Percentiles rank a stretch among this genome's conserved stretches.
Conservation (phyloP, 2,888 invertebrate genomes). For the Theristus sp. region DNA sequence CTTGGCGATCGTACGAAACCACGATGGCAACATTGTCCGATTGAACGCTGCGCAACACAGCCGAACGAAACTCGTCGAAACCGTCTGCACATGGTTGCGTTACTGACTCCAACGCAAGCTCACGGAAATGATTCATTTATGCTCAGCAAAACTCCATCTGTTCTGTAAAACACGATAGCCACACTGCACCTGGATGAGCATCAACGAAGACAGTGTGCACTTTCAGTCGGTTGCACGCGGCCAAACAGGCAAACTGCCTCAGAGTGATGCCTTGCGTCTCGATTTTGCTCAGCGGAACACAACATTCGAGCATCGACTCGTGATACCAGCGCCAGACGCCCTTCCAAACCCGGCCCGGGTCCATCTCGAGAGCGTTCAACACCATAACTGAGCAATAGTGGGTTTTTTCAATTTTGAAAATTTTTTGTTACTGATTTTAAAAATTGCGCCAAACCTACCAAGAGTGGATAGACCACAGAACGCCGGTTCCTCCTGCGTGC, state of each 20-base stretch:
- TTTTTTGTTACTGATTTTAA: too few species aligned
- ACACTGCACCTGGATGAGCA: constrained; percentile 6
- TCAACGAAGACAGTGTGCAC: constrained; percentile 12
- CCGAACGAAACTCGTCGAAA: not conserved
- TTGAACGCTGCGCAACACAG: not conserved
- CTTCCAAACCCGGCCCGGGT: constrained; percentile 29
- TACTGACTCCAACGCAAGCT: not conserved
- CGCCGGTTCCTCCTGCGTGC: constrained; percentile 33
- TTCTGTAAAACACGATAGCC: too few species aligned
- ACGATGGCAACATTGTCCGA: constrained; percentile 23
- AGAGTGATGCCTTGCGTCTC: constrained; percentile 27
- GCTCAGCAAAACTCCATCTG: too few species aligned
- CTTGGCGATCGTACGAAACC: constrained; percentile 26
- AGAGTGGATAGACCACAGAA: constrained; percentile 34
- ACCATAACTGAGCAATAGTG: constrained; percentile 20
- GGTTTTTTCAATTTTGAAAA: too few species aligned
- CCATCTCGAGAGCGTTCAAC: constrained; percentile 31
- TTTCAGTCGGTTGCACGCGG: constrained; percentile 29
- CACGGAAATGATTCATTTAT: too few species aligned
- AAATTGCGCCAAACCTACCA: constrained; percentile 19
- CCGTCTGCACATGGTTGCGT: not conserved
- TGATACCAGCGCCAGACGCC: constrained; percentile 35
- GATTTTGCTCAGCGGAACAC: constrained; percentile 26
- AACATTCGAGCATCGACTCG: constrained; percentile 34
- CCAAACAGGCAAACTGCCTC: constrained; percentile 30